phyloP scores from a whole-genome alignment of 1,140 invertebrate genomes.

The Leucophenga varia region DNA sequence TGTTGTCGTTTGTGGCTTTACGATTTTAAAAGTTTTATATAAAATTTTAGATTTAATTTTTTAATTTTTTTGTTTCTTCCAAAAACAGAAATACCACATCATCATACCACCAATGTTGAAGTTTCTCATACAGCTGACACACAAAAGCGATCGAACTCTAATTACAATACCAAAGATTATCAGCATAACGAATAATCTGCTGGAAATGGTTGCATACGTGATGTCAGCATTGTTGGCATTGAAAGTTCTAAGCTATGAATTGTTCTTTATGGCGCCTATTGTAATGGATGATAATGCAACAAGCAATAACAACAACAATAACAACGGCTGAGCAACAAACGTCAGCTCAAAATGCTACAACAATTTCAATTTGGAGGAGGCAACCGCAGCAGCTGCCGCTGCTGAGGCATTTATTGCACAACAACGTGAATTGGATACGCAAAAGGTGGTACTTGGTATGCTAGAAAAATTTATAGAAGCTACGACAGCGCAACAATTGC shows the following conservation, averaged over 20 bases:
- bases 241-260: slow-evolving; percentile 44
- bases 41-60: too few relatives aligned
- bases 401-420: slow-evolving; percentile 34
- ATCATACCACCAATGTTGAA: slow-evolving; percentile 77
- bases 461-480: slow-evolving; percentile 51
- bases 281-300: too few relatives aligned
- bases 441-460: slow-evolving; percentile 53
- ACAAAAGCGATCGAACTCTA: slow-evolving; percentile 76
- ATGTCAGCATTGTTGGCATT: slow-evolving; percentile 42
- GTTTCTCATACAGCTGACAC: slow-evolving; percentile 82
- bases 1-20: too few relatives aligned
- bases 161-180: slow-evolving; percentile 83
- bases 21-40: too few relatives aligned
- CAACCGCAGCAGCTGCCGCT: too few relatives aligned
- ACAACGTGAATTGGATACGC: slow-evolving; percentile 46
- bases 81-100: slow-evolving; percentile 58
- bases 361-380: too few relatives aligned
- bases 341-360: too few relatives aligned
- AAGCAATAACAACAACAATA: too few relatives aligned
- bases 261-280: slow-evolving; percentile 54
- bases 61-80: too few relatives aligned
- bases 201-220: slow-evolving; percentile 61
- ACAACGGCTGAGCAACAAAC: too few relatives aligned
- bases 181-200: slow-evolving; percentile 80
- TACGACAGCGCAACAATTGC: slow-evolving; percentile 38